Base-by-base conservation (phyloP, 2,797 vertebrate genomes). In the Coregonus suidteri region DNA sequence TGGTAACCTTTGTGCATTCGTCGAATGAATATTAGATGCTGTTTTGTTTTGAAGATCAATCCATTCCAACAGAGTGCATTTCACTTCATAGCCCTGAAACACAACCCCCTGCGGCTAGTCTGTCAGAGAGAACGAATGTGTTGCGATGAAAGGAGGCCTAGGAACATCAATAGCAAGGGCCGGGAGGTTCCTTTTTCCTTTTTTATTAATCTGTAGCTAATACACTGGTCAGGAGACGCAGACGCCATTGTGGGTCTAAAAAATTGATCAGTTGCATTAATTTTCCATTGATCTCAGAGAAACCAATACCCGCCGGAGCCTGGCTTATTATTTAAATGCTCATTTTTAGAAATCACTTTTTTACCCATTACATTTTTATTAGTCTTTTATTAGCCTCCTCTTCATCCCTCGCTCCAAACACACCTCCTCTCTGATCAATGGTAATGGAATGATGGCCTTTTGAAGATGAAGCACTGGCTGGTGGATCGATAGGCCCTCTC, bases 361-460 rank as follows among this genome's bases (percentile, higher is more conserved):
- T 90, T 94, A 91, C 92, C 94, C 91, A 88, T 93, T 93, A 93
- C 92, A 94, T 95, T 96, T 97, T 96, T 97, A 97, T 96, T 96
- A 95, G 93, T 93, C 91, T 93, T 88, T 88, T 92, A 95, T 92
- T 94, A 92, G 93, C 70, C 82, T 71, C 68, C 71, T 76, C 53
- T 11, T 34, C 54, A 18, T 66, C 68, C 3, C 4, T 56, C 76
- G 54, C 14, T 35, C 4, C 20, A 18, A 59, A 59, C 54, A 59
- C 71, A 3, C 47, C 85, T 83, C 86, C 74, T 3, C 66, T 82
- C 84, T 87, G 94, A 97, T 98, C 96, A 95, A 97, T 98, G 94
- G 91, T 96, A 97, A 97, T 93, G 94, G 94, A 96, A 97, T 97
- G 96, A 97, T 93, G 91, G 94, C 94, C 93, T 95, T 94, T 96